phyloP scores from a whole-genome alignment of 2,113 vertebrate genomes.

The Pipra filicauda region DNA sequence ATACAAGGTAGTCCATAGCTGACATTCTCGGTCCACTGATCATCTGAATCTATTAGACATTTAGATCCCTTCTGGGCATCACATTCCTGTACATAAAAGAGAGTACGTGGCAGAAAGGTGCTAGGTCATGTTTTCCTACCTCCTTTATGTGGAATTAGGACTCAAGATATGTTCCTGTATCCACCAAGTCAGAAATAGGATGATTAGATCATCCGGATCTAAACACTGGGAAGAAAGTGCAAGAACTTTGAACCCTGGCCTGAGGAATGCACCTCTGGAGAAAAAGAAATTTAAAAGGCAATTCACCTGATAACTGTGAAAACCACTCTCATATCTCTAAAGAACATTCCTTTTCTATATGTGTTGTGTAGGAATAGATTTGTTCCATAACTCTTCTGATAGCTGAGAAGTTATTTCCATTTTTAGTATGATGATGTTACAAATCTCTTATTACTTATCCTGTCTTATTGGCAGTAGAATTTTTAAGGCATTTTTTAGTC shows the following conservation, averaged over 20 bases:
- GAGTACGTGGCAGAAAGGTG: background rate
- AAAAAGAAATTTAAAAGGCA: background rate
- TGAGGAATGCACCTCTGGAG: background rate
- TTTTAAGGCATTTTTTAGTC: background rate
- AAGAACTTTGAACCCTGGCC: background rate
- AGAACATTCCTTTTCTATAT: background rate
- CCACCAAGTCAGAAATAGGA: background rate
- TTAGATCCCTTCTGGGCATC: background rate
- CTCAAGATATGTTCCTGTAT: background rate
- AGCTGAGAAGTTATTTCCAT: background rate
- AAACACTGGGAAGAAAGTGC: background rate
- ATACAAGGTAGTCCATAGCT: background rate
- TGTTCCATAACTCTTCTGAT: background rate
- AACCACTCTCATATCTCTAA: background rate
- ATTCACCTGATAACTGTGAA: background rate
- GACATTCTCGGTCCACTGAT: background rate
- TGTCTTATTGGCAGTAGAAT: background rate
- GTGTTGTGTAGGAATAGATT: background rate
- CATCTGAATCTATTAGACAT: background rate
- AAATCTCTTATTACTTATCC: background rate
- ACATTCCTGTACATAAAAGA: background rate
- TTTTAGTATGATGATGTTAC: background rate
- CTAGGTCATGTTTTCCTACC: background rate
- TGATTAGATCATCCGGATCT: background rate
- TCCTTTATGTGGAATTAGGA: background rate